Percentiles rank a stretch among this genome's conserved stretches.
Conservation (phyloP, 35 echinoderm and acorn worm genomes). For the Strongylocentrotus purpuratus region DNA sequence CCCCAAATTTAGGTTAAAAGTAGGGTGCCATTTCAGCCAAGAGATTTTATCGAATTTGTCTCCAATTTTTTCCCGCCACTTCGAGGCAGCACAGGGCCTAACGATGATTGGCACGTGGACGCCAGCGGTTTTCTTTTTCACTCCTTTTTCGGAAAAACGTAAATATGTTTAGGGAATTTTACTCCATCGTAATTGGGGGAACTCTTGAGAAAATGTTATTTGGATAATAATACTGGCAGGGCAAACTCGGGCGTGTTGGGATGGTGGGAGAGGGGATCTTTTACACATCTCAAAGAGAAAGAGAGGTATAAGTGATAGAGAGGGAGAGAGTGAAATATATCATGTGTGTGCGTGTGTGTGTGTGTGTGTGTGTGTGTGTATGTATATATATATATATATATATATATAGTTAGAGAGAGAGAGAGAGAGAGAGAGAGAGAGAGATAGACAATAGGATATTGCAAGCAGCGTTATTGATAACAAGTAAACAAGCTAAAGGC, state of each 20-base stretch:
- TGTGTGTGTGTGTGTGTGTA: too few relatives aligned
- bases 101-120: not conserved
- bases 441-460: too few relatives aligned
- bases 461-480: too few relatives aligned
- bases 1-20: not conserved
- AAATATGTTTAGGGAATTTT: constrained; percentile 45
- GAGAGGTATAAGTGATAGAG: not conserved
- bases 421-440: too few relatives aligned
- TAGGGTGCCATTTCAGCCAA: not conserved
- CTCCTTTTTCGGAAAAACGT: not conserved
- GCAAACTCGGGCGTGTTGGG: not conserved
- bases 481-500: too few relatives aligned
- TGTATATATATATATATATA: too few relatives aligned
- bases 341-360: too few relatives aligned
- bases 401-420: too few relatives aligned
- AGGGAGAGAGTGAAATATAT: not conserved
- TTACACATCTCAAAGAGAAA: not conserved
- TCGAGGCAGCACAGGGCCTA: not conserved
- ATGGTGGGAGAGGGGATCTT: not conserved
- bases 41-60: constrained; percentile 18
- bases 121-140: not conserved
- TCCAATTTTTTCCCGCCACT: constrained; percentile 22
- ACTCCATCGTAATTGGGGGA: not conserved
- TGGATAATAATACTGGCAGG: not conserved
- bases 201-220: constrained; percentile 28